phyloP scores from a whole-genome alignment of 2,113 vertebrate species.

The Hemibagrus wyckioides region DNA sequence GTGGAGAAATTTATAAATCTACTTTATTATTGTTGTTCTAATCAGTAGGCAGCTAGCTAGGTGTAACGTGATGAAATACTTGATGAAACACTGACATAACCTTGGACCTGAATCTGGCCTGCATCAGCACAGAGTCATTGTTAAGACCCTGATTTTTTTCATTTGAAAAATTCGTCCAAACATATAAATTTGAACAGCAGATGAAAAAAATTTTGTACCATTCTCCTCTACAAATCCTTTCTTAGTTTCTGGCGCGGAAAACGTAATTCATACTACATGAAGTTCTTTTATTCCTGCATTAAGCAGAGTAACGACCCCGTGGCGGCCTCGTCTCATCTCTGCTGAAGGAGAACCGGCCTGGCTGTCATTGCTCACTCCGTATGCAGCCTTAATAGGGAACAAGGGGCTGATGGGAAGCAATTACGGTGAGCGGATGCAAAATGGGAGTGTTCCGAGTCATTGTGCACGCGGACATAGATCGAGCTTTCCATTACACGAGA shows the following conservation, averaged over 20 bases:
- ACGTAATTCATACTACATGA: neutral
- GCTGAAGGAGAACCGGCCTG: constrained; percentile 25
- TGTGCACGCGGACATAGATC: constrained; percentile 12
- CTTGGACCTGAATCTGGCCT: neutral
- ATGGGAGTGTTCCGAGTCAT: constrained; percentile 37
- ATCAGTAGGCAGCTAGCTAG: neutral
- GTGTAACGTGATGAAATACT: neutral
- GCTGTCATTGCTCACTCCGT: constrained; percentile 18
- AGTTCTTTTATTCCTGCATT: neutral
- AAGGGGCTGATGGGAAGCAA: constrained; percentile 12
- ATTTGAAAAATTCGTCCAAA: neutral
- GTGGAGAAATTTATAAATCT: neutral
- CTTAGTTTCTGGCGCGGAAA: neutral
- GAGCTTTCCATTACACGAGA: constrained; percentile 21
- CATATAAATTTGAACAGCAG: neutral
- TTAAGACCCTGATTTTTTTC: neutral
- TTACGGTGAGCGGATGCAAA: constrained; percentile 29
- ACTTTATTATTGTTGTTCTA: neutral
- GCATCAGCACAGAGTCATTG: neutral
- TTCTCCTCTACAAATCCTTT: neutral
- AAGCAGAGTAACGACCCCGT: neutral
- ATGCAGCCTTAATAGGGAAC: constrained; percentile 34
- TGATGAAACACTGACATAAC: neutral
- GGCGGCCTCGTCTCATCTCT: neutral
- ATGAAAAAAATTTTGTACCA: neutral